A percentile compares a stretch with the other conserved stretches of the same genome.
Conservation (phyloP, 2,113 vertebrate genomes). For the Thalassarche chlororhynchos region DNA sequence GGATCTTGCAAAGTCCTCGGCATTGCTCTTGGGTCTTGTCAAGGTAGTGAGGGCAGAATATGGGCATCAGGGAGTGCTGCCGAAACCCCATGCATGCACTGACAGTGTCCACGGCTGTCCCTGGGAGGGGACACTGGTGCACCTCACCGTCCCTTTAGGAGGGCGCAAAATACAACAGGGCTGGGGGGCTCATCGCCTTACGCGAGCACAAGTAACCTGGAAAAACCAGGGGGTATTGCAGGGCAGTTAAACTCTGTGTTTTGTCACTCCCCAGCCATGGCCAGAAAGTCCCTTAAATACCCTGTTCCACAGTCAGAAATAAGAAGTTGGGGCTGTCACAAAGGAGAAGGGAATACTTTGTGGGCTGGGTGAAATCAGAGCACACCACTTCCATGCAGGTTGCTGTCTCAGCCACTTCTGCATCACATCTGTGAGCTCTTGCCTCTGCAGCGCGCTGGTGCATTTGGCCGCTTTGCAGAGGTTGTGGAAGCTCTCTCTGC, state of each 20-base stretch:
- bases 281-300: neutral
- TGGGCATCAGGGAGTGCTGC: neutral
- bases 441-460: rapidly evolving
- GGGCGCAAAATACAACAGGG: neutral
- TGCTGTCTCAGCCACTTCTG: neutral
- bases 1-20: neutral
- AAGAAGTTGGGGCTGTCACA: neutral
- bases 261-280: neutral
- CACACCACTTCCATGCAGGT: neutral
- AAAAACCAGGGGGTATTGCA: neutral
- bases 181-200: neutral
- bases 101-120: neutral
- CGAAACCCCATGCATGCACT: rapidly evolving
- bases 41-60: neutral
- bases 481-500: neutral
- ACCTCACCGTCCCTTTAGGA: neutral
- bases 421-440: neutral
- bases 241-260: neutral
- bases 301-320: neutral
- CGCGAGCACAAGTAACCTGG: rapidly evolving
- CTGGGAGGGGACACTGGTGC: neutral
- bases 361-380: neutral
- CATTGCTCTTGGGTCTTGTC: neutral
- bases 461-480: neutral
- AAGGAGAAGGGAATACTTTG: neutral